These are phyloP conservation scores for Alauda arvensis DNA, from an alignment of 2,797 vertebrate species.

Conservation along the genomic window DNA sequence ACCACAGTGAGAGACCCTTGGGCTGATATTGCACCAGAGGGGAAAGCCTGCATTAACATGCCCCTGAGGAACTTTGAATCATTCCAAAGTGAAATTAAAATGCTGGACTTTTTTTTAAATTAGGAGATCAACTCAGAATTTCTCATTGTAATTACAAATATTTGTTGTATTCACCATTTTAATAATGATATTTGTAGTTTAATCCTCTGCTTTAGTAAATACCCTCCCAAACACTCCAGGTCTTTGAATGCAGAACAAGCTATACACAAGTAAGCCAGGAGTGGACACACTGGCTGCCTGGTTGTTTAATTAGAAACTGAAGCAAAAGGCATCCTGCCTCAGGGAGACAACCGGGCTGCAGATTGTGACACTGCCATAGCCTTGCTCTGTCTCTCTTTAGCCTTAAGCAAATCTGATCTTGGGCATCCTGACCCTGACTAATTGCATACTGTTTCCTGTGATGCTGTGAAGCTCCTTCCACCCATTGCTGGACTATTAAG, in stretches of 20 bases:
- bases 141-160: neutral
- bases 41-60: neutral
- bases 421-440: constrained; percentile 54
- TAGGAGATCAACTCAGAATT: neutral
- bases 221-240: neutral
- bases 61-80: neutral
- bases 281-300: constrained; percentile 7
- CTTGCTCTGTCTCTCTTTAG: constrained; percentile 28
- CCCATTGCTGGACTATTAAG: constrained; percentile 3
- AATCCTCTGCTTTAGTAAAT: neutral
- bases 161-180: neutral
- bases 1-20: neutral
- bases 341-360: neutral
- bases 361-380: neutral
- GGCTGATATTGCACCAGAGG: neutral
- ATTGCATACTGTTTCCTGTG: constrained; percentile 54
- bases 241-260: neutral
- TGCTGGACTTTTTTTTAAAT: neutral
- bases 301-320: constrained; percentile 51
- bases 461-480: constrained; percentile 37
- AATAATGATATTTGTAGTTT: neutral
- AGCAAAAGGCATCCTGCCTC: constrained; percentile 30
- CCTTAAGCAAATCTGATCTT: constrained; percentile 47
- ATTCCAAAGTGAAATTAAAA: neutral
- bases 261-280: neutral